phyloP scores from a whole-genome alignment of 1,140 invertebrate genomes.

The Papilio glaucus region DNA sequence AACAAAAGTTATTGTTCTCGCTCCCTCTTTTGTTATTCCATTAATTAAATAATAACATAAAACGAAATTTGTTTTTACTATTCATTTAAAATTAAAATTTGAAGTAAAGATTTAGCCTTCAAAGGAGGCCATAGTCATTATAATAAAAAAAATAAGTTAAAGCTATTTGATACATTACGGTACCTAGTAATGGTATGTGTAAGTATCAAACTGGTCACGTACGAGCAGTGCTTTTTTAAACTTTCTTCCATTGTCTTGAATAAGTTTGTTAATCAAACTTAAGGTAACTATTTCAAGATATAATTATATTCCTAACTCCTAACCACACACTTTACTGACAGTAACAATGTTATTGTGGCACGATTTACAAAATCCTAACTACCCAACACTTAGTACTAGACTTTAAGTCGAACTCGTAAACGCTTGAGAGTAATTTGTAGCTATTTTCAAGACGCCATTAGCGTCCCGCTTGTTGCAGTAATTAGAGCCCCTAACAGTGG shows the following conservation, averaged over 20 bases:
- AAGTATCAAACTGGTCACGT: neutral
- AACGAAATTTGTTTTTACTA: too few species aligned
- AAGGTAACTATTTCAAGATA: neutral
- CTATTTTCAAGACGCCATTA: slow-evolving; percentile 32
- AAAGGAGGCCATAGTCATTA: too few species aligned
- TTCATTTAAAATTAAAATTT: too few species aligned
- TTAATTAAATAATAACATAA: neutral
- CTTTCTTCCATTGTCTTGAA: neutral
- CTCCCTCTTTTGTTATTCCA: neutral
- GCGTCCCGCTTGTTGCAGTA: slow-evolving; percentile 11
- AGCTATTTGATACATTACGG: neutral
- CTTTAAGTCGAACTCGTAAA: slow-evolving; percentile 8
- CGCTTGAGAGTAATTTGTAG: slow-evolving; percentile 24
- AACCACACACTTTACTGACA: neutral
- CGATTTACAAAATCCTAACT: neutral
- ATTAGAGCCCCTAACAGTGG: slow-evolving; percentile 28
- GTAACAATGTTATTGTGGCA: slow-evolving; percentile 8
- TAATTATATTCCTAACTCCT: neutral
- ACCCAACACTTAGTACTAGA: neutral
- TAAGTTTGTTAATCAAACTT: neutral
- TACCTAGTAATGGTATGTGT: neutral
- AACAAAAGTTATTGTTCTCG: too few species aligned
- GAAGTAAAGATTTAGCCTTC: too few species aligned
- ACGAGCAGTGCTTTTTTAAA: neutral
- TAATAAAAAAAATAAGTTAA: too few species aligned